Evolutionary conservation across 2,888 invertebrate genomes (phyloP), one percentile per base, ranked within the genome.

Genomic region (Apodemia hepburni): DNA sequence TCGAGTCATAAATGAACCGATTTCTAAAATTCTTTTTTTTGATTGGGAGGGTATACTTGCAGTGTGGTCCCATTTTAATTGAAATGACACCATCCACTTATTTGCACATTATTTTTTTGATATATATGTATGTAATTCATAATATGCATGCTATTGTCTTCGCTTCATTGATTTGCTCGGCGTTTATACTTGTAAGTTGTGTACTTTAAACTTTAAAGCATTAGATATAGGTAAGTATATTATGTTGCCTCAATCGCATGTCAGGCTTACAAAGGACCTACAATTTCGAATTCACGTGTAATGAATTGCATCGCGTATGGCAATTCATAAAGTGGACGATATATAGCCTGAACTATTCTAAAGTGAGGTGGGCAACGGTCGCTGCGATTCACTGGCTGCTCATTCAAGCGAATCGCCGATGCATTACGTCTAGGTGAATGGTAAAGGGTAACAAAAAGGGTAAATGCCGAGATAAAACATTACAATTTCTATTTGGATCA

Each of bases 321-420:
- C 70, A 60, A 73, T 71, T 75, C 70, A 76, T 77, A 79, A 75
- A 74, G 74, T 66, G 63, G 65, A 62, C 67, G 63, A 69, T 72
- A 68, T 73, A 71, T 70, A 71, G 67, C 67, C 69, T 66, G 66
- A 72, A 75, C 72, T 74, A 75, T 78, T 80, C 75, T 81, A 74
- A 76, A 79, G 74, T 75, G 75, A 75, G 75, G 70, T 68, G 74
- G 73, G 73, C 75, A 75, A 79, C 73, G 75, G 75, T 75, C 73
- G 73, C 66, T 70, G 75, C 87, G 82, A 84, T 84, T 87, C 87
- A 87, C 71, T 84, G 87, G 75, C 77, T 82, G 78, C 85, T 78
- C 81, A 84, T 76, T 79, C 79, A 77, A 73, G 75, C 78, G 84
- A 68, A 74, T 70, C 74, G 70, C 71, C 71, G 73, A 72, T 70